Evolutionary conservation across 2,888 invertebrate species (phyloP).

Genomic region (Brenthis ino): DNA sequence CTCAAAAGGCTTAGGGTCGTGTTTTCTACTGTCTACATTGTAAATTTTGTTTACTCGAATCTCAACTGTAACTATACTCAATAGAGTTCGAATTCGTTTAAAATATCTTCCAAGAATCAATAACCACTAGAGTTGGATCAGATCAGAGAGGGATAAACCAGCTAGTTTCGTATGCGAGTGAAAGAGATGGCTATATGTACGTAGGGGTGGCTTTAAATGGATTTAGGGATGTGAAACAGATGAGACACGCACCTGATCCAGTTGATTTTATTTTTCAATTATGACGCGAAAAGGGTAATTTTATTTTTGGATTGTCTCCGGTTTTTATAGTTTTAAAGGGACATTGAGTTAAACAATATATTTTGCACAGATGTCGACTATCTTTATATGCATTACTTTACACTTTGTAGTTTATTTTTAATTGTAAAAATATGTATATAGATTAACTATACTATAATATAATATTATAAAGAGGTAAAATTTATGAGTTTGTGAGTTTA

Average conservation of each 20-base stretch:
- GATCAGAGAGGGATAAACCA: slow-evolving; percentile 59
- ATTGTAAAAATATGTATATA: too few species aligned
- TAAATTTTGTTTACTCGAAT: slow-evolving; percentile 43
- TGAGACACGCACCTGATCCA: slow-evolving; percentile 73
- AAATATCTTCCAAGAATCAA: slow-evolving; percentile 61
- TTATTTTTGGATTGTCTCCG: slow-evolving; percentile 32
- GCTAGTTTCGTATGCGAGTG: slow-evolving; percentile 46
- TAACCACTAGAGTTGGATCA: slow-evolving; percentile 75
- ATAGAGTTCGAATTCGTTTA: slow-evolving; percentile 53
- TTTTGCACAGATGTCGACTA: background rate
- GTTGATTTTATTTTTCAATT: slow-evolving; percentile 76
- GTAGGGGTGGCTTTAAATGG: slow-evolving; percentile 54
- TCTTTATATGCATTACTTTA: background rate
- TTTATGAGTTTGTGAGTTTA: too few species aligned
- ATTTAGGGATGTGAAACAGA: slow-evolving; percentile 64
- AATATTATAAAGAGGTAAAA: too few species aligned
- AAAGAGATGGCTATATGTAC: slow-evolving; percentile 54
- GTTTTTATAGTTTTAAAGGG: background rate
- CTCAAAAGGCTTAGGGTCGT: slow-evolving; percentile 65
- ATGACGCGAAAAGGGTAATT: slow-evolving; percentile 46
- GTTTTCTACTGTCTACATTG: slow-evolving; percentile 57
- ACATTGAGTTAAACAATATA: background rate
- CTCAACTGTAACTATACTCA: slow-evolving; percentile 43
- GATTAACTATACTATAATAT: too few species aligned
- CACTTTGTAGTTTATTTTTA: too few species aligned